Conservation (phyloP, 2,797 vertebrate species). For the Jordanella pulchra region DNA sequence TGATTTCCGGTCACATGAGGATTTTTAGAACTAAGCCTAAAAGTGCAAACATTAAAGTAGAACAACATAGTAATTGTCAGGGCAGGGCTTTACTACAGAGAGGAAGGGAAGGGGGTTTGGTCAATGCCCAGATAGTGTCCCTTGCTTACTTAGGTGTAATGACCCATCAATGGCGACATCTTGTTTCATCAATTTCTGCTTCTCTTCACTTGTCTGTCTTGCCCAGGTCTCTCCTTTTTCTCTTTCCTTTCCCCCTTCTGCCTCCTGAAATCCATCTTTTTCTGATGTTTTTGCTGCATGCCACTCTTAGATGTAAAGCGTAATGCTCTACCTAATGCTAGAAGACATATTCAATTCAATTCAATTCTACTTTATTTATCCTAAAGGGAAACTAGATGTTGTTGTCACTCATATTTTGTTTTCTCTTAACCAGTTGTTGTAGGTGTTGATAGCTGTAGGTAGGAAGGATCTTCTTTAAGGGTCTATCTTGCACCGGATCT, state of each 20-base stretch:
- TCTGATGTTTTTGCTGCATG: constrained; percentile 29
- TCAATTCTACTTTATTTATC: no score
- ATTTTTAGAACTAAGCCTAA: constrained; percentile 44
- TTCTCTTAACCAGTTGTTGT: no score
- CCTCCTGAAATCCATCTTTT: constrained; percentile 61
- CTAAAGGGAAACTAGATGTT: no score
- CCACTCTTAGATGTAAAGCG: constrained; percentile 63
- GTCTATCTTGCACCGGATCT: no score
- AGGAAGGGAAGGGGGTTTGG: constrained; percentile 63
- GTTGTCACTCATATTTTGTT: no score
- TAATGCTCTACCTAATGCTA: constrained; percentile 63
- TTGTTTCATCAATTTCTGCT: constrained; percentile 97
- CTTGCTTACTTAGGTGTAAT: constrained; percentile 91
- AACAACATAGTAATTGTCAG: constrained; percentile 43
- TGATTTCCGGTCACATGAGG: constrained; percentile 40
- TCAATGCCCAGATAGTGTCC: constrained; percentile 85
- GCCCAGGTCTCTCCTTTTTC: constrained; percentile 57
- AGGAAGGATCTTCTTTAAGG: no score
- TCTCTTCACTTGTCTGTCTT: constrained; percentile 90
- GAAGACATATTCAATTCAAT: constrained; percentile 1
- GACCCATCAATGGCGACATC: constrained; percentile 92
- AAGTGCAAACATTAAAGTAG: constrained; percentile 32
- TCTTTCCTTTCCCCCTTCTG: constrained; percentile 53
- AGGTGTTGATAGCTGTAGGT: no score
- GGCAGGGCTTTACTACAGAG: constrained; percentile 49